phyloP scores from a whole-genome alignment of 2,888 invertebrate genomes.

The Odontocerum albicorne region DNA sequence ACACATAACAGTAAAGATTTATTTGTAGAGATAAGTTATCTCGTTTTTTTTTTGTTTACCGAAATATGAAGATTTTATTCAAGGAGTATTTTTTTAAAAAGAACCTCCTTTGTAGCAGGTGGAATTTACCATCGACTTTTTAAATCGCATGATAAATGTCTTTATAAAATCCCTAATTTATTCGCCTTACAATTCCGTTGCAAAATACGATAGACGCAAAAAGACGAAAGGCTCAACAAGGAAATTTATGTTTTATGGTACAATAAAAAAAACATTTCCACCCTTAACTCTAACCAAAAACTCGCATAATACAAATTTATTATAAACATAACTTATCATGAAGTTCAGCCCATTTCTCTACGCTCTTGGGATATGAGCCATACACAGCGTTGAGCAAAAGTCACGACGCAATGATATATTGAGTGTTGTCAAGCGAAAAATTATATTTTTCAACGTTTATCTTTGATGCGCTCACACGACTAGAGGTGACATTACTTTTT shows the following conservation, averaged over 20 bases:
- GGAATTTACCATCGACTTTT: no score
- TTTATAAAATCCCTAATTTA: no score
- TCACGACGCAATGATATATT: constrained; percentile 16
- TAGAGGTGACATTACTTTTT: no score
- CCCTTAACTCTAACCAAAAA: neutral
- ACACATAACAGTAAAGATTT: no score
- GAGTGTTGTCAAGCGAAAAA: constrained; percentile 18
- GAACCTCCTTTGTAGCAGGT: no score
- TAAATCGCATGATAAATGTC: no score
- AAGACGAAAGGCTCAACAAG: neutral
- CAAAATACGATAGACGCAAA: neutral
- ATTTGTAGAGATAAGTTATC: no score
- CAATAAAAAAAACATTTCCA: constrained; percentile 8
- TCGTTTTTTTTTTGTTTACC: no score
- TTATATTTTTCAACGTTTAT: constrained; percentile 11
- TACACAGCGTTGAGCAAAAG: constrained; percentile 8
- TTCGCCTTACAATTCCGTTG: no score
- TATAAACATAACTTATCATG: constrained; percentile 14
- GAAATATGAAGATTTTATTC: no score
- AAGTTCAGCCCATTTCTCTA: no score
- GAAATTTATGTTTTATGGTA: constrained; percentile 9
- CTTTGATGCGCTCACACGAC: constrained; percentile 11
- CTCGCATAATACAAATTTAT: constrained; percentile 18
- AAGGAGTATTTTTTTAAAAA: no score
- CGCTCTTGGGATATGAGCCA: neutral